A percentile compares a stretch with the other conserved stretches of the same genome.
Evolutionary conservation across 1,140 invertebrate species (phyloP).

Genomic region (Tetragonula clypearis): DNA sequence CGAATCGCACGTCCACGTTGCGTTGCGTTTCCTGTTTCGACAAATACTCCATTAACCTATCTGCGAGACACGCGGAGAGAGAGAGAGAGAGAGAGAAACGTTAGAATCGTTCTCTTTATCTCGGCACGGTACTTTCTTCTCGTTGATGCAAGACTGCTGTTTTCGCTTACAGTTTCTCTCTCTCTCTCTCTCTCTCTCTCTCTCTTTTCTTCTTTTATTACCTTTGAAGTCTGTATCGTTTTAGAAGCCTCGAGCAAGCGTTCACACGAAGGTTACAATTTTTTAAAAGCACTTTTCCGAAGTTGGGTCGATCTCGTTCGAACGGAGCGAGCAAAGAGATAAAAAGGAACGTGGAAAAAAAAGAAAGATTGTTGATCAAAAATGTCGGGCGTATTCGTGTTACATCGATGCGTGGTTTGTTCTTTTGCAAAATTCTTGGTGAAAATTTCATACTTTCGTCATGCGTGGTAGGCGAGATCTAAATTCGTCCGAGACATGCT

Average conservation of each 20-base stretch:
- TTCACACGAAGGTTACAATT: too few relatives aligned
- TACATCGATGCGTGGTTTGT: too few relatives aligned
- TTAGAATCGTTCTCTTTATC: conserved; percentile 3
- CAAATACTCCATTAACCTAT: conserved; percentile 17
- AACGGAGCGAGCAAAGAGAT: not conserved
- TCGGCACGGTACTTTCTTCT: not conserved
- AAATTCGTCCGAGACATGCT: not conserved
- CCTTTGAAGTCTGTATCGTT: not conserved
- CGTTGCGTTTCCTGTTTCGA: not conserved
- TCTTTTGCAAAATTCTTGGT: too few relatives aligned
- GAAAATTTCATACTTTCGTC: not conserved
- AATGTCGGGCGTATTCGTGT: not conserved
- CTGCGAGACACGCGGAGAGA: not conserved
- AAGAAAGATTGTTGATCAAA: not conserved
- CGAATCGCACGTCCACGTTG: not conserved
- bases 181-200: not conserved
- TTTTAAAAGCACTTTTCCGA: not conserved
- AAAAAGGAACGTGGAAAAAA: too few relatives aligned
- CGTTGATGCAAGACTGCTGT: not conserved
- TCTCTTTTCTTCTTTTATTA: not conserved
- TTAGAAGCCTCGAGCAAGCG: not conserved
- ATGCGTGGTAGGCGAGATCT: not conserved
- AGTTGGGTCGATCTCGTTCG: too few relatives aligned
- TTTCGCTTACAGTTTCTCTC: not conserved
- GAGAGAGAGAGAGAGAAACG: not conserved